These are phyloP conservation scores for Drosophila neotestacea DNA, from an alignment of 2,888 invertebrate species.

Conservation along the genomic window DNA sequence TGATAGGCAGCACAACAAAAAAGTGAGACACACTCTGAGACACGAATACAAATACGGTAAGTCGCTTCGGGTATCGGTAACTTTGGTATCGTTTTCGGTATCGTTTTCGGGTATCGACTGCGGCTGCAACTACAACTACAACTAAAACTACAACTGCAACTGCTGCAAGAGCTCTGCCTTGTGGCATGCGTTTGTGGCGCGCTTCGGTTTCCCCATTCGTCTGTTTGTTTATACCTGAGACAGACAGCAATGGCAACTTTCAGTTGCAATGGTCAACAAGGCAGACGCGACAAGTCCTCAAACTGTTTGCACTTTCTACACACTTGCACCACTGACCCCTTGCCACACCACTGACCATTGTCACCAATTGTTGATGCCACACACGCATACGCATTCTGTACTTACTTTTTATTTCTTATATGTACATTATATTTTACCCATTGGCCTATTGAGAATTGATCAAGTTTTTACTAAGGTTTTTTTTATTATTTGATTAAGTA, in stretches of 20 bases:
- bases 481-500: too few species aligned
- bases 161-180: slow-evolving; percentile 4
- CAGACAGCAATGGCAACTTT: slow-evolving; percentile 60
- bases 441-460: slow-evolving; percentile 23
- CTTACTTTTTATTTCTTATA: background rate
- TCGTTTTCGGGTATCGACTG: slow-evolving; percentile 25
- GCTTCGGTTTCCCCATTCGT: slow-evolving; percentile 63
- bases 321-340: slow-evolving; percentile 38
- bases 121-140: slow-evolving; percentile 12
- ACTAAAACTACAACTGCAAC: slow-evolving; percentile 15
- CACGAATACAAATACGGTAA: slow-evolving; percentile 57
- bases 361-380: background rate
- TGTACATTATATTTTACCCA: background rate
- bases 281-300: slow-evolving; percentile 68
- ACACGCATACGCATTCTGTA: slow-evolving; percentile 1
- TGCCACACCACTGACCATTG: slow-evolving; percentile 1
- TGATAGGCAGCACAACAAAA: slow-evolving; percentile 56
- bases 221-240: slow-evolving; percentile 67
- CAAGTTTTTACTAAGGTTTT: background rate
- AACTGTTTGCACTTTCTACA: slow-evolving; percentile 77
- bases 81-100: slow-evolving; percentile 40
- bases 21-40: slow-evolving; percentile 37
- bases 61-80: slow-evolving; percentile 26
- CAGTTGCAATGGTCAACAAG: slow-evolving; percentile 43
- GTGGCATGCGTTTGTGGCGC: slow-evolving; percentile 52